phyloP scores from a whole-genome alignment of 2,113 vertebrate genomes.

The Gymnorhina tibicen region DNA sequence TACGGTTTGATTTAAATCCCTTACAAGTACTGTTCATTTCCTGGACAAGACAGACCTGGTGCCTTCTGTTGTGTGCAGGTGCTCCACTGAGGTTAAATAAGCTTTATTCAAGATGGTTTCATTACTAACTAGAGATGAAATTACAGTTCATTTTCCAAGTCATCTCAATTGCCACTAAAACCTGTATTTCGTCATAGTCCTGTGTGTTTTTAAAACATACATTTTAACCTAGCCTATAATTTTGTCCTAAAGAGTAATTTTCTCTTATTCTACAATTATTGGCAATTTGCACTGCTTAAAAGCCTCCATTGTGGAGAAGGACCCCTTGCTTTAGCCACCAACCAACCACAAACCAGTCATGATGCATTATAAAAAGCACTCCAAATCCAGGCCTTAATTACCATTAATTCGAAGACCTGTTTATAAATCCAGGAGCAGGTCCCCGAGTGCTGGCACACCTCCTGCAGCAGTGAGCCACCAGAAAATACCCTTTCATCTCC shows the following conservation, averaged over 20 bases:
- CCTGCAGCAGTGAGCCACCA: not conserved
- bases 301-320: not conserved
- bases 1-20: not conserved
- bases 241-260: conserved; percentile 17
- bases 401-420: not conserved
- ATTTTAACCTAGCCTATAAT: conserved; percentile 1
- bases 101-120: not conserved
- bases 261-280: conserved; percentile 6
- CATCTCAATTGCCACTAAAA: not conserved
- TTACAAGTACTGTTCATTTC: not conserved
- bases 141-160: not conserved
- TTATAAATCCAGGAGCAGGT: not conserved
- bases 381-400: not conserved
- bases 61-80: not conserved
- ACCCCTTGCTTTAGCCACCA: not conserved
- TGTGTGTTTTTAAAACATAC: not conserved
- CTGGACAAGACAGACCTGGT: not conserved
- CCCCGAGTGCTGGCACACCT: not conserved
- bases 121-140: not conserved
- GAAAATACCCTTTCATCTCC: not conserved
- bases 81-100: not conserved
- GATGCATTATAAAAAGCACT: not conserved
- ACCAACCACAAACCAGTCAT: not conserved
- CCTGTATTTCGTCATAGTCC: not conserved
- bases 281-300: conserved; percentile 5